Evolutionary conservation across 1,140 invertebrate species (phyloP).

Genomic region (Rhynchophorus ferrugineus): DNA sequence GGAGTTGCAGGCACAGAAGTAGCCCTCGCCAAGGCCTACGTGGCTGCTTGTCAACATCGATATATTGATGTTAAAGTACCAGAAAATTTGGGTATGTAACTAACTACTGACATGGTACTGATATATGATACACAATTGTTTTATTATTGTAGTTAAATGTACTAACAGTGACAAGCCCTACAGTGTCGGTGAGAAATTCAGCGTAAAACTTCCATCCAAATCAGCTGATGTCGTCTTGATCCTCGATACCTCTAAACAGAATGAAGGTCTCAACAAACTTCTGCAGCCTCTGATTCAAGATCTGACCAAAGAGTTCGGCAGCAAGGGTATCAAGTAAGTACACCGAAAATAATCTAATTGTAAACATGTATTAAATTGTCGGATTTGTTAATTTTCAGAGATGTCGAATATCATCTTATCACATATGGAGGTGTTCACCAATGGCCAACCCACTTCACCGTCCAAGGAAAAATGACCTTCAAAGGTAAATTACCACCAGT

Average conservation of each 20-base stretch:
- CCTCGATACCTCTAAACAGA: slow-evolving; percentile 54
- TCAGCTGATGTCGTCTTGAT: slow-evolving; percentile 66
- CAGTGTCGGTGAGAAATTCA: slow-evolving; percentile 52
- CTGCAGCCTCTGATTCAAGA: slow-evolving; percentile 44
- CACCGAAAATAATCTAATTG: neutral
- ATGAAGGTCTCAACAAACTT: slow-evolving; percentile 45
- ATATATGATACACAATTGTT: slow-evolving; percentile 9
- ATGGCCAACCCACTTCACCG: slow-evolving; percentile 50
- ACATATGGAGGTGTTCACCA: slow-evolving; percentile 48
- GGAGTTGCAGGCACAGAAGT: slow-evolving; percentile 45
- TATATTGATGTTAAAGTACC: slow-evolving; percentile 50
- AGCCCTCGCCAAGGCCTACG: slow-evolving; percentile 53
- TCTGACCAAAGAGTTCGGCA: slow-evolving; percentile 43
- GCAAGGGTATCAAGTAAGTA: slow-evolving; percentile 51
- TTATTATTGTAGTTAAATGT: slow-evolving; percentile 46
- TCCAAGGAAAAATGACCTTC: slow-evolving; percentile 47
- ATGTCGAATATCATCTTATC: slow-evolving; percentile 51
- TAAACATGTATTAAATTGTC: neutral
- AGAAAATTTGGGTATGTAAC: slow-evolving; percentile 46
- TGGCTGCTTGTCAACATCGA: slow-evolving; percentile 46
- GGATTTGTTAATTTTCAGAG: slow-evolving; percentile 36
- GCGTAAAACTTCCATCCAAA: slow-evolving; percentile 57
- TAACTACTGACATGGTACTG: neutral
- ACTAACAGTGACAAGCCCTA: slow-evolving; percentile 46
- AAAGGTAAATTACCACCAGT: slow-evolving; percentile 48